These are phyloP conservation scores for Eulemur macaco DNA, from an alignment of 2,113 vertebrate genomes.

Conservation along the genomic window DNA sequence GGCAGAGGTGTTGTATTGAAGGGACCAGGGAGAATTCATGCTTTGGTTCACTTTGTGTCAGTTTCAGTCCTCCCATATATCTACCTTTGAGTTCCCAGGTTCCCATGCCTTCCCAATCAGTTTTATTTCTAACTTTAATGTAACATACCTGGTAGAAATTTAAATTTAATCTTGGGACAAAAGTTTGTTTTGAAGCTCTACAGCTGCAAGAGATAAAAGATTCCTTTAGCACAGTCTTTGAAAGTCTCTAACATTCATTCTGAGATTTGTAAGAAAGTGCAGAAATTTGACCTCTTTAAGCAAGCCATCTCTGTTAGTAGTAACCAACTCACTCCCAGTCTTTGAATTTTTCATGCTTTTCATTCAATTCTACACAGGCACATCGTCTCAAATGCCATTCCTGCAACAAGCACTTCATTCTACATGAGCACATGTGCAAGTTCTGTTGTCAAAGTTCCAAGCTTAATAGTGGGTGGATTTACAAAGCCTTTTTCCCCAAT, in stretches of 20 bases:
- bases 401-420: not conserved
- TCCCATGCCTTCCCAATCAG: not conserved
- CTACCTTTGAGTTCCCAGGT: not conserved
- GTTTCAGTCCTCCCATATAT: not conserved
- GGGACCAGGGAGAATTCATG: not conserved
- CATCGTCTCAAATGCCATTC: not conserved
- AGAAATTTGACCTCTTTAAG: not conserved
- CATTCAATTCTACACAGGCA: not conserved
- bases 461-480: not conserved
- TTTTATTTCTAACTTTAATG: not conserved
- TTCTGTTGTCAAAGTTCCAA: not conserved
- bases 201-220: not conserved
- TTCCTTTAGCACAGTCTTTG: not conserved
- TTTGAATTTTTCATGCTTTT: not conserved
- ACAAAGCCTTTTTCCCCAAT: not conserved
- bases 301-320: not conserved
- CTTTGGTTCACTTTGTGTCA: not conserved
- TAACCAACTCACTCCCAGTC: not conserved
- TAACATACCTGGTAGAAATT: not conserved
- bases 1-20: not conserved
- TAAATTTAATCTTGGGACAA: not conserved
- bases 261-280: not conserved
- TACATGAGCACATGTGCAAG: not conserved
- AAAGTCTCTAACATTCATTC: not conserved
- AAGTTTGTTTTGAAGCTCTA: constrained; percentile 1